Evolutionary conservation across 2,797 vertebrate genomes (phyloP), one percentile per base, ranked within the genome.

Genomic region (Fringilla coelebs): DNA sequence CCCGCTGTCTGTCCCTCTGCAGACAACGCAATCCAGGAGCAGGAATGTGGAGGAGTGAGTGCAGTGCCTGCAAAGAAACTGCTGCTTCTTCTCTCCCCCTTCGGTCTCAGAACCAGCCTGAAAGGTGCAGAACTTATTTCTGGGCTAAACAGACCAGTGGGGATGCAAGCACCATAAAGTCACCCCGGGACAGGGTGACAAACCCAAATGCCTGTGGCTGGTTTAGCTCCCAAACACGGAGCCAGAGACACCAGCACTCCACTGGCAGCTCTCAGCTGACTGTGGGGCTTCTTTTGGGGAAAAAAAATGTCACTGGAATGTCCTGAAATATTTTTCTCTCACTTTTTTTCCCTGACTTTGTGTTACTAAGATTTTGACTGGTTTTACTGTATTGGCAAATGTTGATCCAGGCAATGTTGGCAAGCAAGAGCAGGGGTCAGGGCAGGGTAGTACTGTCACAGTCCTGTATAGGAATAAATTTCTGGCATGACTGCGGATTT

Each of bases 391-490:
- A 6, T 9, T 62, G 86, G 36, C 38, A 63, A 31, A 11, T 40
- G 25, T 22, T 41, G 24, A 78, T 82, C 17, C 2, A 31, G 36
- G 40, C 25, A 36, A 17, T 3, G 13, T 13, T 61, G 20, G 38
- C 34, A 34, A 40, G 46, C 25, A 5, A 21, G 57, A 51, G 66
- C 2, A 36, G 40, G 52, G 46, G 16, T 62, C 70, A 55, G 45
- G 22, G 34, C 2, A 2, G 17, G 32, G 13, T 25, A 5, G 25
- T 11, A 2, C 11, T 46, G 1, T 26, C 65, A 7, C 19, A 72
- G 48, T 38, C 38, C 22, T 38, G 5, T 15, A 4, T 18, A 62
- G 21, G 10, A 65, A 36, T 11, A 7, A 1, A 57, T 41, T 51
- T 40, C 17, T 72, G 38, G 24, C 8, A 17, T 10, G 1, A 18